Conservation (phyloP, 2,797 vertebrate species). For the Galagoides demidoff region DNA sequence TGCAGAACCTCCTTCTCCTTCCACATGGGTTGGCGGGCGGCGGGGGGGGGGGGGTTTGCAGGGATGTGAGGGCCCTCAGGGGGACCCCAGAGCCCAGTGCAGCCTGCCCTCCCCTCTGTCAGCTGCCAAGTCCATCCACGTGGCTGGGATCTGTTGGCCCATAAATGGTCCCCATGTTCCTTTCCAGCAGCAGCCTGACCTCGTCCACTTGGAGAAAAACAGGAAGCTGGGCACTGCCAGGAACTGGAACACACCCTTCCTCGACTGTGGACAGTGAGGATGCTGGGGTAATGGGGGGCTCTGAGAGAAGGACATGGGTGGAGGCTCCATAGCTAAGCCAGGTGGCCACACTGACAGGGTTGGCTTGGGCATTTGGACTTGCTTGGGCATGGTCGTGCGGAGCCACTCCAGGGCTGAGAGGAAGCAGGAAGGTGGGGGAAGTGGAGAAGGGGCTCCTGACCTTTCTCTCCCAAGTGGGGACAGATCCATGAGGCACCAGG, state of each 20-base stretch:
- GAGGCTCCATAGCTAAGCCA: neutral
- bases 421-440: neutral
- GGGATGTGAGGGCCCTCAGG: neutral
- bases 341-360: neutral
- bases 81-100: neutral
- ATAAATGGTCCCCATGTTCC: neutral
- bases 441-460: neutral
- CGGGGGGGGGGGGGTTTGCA: no score
- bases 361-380: neutral
- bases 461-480: neutral
- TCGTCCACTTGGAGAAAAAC: conserved; percentile 76
- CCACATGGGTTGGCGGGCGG: neutral
- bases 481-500: neutral
- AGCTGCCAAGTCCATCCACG: rapidly evolving
- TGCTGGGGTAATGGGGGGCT: neutral
- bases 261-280: neutral
- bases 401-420: neutral
- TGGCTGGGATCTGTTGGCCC: neutral
- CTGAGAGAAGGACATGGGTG: neutral
- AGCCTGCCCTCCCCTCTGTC: neutral
- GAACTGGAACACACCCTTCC: conserved; percentile 65
- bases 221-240: conserved; percentile 76
- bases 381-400: neutral
- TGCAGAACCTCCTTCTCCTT: neutral
- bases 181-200: conserved; percentile 65